Evolutionary conservation across 2,113 vertebrate species (phyloP).

Genomic region (Phalacrocorax brasilianus): DNA sequence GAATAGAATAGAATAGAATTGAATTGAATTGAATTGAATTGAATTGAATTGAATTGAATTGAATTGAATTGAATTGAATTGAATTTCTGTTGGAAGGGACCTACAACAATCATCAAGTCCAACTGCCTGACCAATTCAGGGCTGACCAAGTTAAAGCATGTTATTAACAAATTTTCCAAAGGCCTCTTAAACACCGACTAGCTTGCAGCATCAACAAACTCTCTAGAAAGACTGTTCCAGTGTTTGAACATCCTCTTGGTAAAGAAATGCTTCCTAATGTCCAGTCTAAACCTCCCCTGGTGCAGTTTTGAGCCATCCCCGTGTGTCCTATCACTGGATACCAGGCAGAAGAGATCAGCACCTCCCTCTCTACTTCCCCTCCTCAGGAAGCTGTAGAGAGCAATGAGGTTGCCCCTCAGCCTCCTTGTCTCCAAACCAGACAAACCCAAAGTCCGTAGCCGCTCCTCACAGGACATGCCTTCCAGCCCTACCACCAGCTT

Average conservation of each 20-base stretch:
- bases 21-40: too few relatives aligned
- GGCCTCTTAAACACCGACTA: neutral
- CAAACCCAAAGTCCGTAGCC: too few relatives aligned
- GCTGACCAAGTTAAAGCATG: neutral
- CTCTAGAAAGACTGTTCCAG: neutral
- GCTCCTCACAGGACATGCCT: too few relatives aligned
- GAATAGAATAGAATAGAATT: too few relatives aligned
- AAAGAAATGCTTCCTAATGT: neutral
- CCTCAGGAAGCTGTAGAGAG: too few relatives aligned
- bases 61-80: neutral
- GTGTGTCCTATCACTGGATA: too few relatives aligned
- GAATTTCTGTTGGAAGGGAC: neutral
- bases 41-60: neutral
- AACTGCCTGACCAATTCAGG: neutral
- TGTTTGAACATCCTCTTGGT: neutral
- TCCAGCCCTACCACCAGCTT: too few relatives aligned
- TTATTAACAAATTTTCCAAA: neutral
- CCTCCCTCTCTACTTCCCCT: too few relatives aligned
- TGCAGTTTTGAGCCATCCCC: too few relatives aligned
- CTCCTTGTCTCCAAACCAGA: too few relatives aligned
- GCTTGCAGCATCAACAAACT: neutral
- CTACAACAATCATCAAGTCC: neutral
- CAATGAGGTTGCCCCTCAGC: too few relatives aligned
- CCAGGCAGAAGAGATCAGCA: too few relatives aligned
- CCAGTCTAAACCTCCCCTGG: neutral